Conservation (phyloP, 1,140 invertebrate genomes). For the Littorina saxatilis region DNA sequence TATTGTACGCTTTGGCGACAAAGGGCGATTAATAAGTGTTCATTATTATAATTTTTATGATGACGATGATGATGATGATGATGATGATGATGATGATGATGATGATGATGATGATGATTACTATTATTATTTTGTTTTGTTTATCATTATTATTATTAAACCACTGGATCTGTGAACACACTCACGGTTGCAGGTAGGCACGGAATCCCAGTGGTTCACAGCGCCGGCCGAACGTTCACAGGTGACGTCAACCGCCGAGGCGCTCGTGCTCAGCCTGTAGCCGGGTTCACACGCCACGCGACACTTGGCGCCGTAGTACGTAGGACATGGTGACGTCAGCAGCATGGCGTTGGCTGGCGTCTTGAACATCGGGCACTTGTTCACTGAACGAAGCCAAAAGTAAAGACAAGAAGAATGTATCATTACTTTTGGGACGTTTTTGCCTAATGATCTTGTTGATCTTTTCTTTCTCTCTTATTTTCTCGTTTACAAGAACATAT, state of each 20-base stretch:
- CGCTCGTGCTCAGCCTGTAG: neutral
- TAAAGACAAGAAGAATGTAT: neutral
- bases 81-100: neutral
- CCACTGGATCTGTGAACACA: too few relatives aligned
- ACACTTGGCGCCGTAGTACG: neutral
- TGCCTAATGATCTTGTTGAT: too few relatives aligned
- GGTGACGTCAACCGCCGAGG: neutral
- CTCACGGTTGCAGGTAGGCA: constrained; percentile 2
- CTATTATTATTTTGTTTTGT: neutral
- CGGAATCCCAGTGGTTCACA: neutral
- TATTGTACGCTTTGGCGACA: too few relatives aligned
- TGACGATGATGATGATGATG: too few relatives aligned
- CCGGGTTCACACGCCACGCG: neutral
- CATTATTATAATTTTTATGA: too few relatives aligned
- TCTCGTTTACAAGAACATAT: neutral
- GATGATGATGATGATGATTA: too few relatives aligned
- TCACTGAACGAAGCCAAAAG: constrained; percentile 12
- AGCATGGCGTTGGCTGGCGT: neutral
- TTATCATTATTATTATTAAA: too few relatives aligned
- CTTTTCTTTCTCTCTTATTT: neutral
- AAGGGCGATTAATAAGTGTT: too few relatives aligned
- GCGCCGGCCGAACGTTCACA: neutral
- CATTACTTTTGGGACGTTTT: neutral
- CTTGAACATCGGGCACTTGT: neutral
- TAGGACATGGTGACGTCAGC: constrained; percentile 19